A percentile compares a stretch with the other conserved stretches of the same genome.
phyloP scores from a whole-genome alignment of 2,888 invertebrate species.

The Theretra japonica region DNA sequence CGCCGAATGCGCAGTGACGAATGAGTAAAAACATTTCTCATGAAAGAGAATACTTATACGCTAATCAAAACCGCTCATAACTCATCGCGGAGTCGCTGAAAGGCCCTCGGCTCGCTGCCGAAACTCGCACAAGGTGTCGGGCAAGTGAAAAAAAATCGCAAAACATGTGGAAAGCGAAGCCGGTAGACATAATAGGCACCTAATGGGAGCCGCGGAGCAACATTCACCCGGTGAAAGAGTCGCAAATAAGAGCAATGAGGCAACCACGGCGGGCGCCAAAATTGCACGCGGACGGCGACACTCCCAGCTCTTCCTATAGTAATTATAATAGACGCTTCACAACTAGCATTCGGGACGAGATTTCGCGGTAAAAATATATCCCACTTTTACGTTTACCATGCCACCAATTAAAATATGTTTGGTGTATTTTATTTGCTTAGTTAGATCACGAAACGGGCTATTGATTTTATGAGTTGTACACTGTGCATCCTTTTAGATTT shows the following conservation, averaged over 20 bases:
- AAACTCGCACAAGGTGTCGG: constrained; percentile 25
- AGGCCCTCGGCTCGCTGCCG: constrained; percentile 4
- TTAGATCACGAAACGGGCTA: background rate
- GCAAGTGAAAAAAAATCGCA: constrained; percentile 38
- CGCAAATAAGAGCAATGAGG: constrained; percentile 58
- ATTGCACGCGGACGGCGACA: constrained; percentile 41
- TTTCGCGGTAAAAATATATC: background rate
- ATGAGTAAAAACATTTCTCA: constrained; percentile 19
- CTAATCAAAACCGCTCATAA: constrained; percentile 25
- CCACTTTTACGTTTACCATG: background rate
- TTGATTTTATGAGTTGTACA: too few relatives aligned
- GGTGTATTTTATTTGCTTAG: background rate
- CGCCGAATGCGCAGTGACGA: constrained; percentile 7
- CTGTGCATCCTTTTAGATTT: too few relatives aligned
- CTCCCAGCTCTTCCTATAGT: constrained; percentile 12
- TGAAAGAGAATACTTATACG: constrained; percentile 25
- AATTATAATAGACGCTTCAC: constrained; percentile 8
- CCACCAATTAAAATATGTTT: background rate
- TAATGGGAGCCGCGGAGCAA: constrained; percentile 73
- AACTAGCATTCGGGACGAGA: background rate
- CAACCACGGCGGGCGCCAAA: constrained; percentile 51
- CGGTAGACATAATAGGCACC: constrained; percentile 74
- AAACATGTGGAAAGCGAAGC: constrained; percentile 46
- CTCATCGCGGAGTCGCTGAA: constrained; percentile 1
- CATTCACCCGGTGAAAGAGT: constrained; percentile 64